phyloP scores from a whole-genome alignment of 2,797 vertebrate genomes.

The Picus viridis region DNA sequence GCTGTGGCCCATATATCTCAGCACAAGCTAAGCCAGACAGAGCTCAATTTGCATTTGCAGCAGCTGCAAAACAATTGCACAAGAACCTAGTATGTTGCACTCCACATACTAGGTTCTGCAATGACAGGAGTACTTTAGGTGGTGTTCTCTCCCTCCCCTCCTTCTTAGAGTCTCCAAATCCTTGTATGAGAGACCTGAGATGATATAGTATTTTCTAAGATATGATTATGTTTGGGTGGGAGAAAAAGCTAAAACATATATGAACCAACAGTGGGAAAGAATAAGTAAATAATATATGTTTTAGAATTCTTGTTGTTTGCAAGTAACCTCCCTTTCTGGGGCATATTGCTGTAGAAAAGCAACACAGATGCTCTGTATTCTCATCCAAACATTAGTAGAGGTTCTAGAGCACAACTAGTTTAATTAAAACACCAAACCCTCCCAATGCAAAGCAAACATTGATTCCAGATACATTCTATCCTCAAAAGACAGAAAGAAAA shows the following conservation, averaged over 20 bases:
- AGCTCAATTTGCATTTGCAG: background rate
- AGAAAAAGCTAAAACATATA: background rate
- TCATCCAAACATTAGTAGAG: background rate
- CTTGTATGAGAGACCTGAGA: background rate
- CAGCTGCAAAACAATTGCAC: background rate
- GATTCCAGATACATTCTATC: background rate
- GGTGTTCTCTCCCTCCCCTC: background rate
- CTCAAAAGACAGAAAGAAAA: background rate
- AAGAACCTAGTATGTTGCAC: background rate
- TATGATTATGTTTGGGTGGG: background rate
- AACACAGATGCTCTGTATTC: background rate
- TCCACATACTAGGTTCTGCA: background rate
- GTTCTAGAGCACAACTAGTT: background rate
- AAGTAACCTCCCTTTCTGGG: background rate
- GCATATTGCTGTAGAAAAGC: background rate
- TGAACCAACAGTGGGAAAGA: background rate
- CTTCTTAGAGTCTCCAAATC: background rate
- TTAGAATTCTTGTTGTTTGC: background rate
- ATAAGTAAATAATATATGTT: background rate
- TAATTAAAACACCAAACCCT: background rate
- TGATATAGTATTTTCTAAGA: background rate
- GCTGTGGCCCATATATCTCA: rapidly evolving
- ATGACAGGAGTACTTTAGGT: background rate
- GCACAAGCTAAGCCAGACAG: background rate
- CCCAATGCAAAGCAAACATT: background rate